These are phyloP conservation scores for Drosophila melanica DNA, from an alignment of 1,140 invertebrate genomes.

Conservation along the genomic window DNA sequence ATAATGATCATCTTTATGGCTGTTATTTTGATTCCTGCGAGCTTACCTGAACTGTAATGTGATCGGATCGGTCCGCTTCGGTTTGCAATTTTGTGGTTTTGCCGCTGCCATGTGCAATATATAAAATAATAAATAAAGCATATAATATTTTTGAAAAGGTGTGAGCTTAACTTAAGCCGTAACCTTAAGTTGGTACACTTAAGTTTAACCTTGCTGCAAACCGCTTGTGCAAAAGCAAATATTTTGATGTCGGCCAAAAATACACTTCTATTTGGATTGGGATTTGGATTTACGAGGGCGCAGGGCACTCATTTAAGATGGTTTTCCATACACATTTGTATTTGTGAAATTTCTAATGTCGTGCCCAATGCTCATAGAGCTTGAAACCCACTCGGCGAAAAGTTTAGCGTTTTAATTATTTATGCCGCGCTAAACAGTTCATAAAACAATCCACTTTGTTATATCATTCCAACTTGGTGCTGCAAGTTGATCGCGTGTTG, in stretches of 20 bases:
- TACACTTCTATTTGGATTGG: background rate
- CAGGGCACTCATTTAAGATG: too few relatives aligned
- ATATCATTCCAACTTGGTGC: conserved; percentile 56
- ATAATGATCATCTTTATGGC: conserved; percentile 1
- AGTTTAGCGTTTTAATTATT: conserved; percentile 54
- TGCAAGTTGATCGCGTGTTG: conserved; percentile 58
- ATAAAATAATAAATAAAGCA: background rate
- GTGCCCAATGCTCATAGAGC: conserved; percentile 44
- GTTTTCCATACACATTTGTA: too few relatives aligned
- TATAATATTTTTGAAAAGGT: background rate
- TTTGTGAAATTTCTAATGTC: conserved; percentile 14
- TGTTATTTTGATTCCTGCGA: background rate
- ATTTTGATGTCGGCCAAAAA: conserved; percentile 1
- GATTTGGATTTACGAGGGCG: background rate
- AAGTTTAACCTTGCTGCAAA: conserved; percentile 30
- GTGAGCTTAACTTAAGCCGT: background rate
- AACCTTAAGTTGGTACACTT: conserved; percentile 16
- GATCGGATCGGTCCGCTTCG: conserved; percentile 20
- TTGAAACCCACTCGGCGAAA: conserved; percentile 1
- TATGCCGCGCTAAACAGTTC: conserved; percentile 72
- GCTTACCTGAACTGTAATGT: conserved; percentile 44
- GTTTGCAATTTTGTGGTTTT: conserved; percentile 53
- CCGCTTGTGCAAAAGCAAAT: conserved; percentile 1
- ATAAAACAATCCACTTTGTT: conserved; percentile 74
- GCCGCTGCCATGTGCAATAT: background rate